These are phyloP conservation scores for Erinaceus europaeus DNA, from an alignment of 2,113 vertebrate genomes.

Conservation along the genomic window DNA sequence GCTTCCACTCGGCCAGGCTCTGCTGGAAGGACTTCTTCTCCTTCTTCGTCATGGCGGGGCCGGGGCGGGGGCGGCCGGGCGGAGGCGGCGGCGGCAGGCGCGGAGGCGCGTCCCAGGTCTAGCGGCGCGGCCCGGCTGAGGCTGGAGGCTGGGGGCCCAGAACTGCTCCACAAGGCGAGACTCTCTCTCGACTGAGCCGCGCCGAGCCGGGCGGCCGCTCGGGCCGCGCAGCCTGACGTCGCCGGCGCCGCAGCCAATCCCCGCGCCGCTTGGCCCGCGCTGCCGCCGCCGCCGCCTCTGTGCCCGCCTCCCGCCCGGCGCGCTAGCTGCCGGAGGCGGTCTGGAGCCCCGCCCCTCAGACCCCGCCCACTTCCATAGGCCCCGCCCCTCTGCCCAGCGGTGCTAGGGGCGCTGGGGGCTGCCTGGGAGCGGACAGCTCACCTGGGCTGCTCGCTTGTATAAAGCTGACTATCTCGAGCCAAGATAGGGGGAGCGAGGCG, in stretches of 20 bases:
- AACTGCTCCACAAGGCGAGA: not conserved
- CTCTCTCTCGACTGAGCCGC: constrained; percentile 58
- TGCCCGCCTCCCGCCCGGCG: not conserved
- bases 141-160: not conserved
- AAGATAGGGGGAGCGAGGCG: no score
- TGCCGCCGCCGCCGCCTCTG: not conserved
- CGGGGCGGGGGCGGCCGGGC: constrained; percentile 30
- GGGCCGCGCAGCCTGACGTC: constrained; percentile 72
- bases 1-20: constrained; percentile 89
- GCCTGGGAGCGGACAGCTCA: no score
- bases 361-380: not conserved
- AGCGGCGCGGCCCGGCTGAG: constrained; percentile 32
- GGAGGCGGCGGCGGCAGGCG: constrained; percentile 34
- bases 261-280: constrained; percentile 23
- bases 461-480: no score
- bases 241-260: constrained; percentile 63
- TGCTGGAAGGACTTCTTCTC: constrained; percentile 86
- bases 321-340: not conserved
- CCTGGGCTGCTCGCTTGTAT: no score
- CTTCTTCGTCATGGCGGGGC: constrained; percentile 88
- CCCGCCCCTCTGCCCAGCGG: not conserved
- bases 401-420: accelerated
- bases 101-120: constrained; percentile 29
- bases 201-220: constrained; percentile 39
- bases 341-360: not conserved